Evolutionary conservation across 2,888 invertebrate species (phyloP).

Genomic region (Tetragonisca angustula): DNA sequence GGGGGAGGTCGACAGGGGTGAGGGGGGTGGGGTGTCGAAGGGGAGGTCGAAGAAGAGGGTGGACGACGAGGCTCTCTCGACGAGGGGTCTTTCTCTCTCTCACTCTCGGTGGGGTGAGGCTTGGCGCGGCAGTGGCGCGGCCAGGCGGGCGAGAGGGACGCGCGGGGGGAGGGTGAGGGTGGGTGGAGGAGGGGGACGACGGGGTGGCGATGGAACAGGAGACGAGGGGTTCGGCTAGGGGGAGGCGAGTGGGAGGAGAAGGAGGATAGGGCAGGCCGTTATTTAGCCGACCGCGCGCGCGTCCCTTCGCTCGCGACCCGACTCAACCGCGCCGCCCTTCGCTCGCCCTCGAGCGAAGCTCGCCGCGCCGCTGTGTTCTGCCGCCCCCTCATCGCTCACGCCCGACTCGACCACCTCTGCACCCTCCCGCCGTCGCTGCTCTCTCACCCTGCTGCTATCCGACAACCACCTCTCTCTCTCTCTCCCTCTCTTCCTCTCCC

Average conservation of each 20-base stretch:
- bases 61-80: slow-evolving; percentile 33
- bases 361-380: slow-evolving; percentile 62
- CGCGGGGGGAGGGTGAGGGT: slow-evolving; percentile 33
- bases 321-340: slow-evolving; percentile 72
- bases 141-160: slow-evolving; percentile 4
- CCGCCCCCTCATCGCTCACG: slow-evolving; percentile 70
- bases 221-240: slow-evolving; percentile 48
- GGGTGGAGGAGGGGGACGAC: slow-evolving; percentile 44
- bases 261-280: slow-evolving; percentile 79
- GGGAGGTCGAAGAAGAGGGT: slow-evolving; percentile 59
- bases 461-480: slow-evolving; percentile 33
- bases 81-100: too few species aligned
- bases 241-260: slow-evolving; percentile 76
- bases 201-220: slow-evolving; percentile 31
- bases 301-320: slow-evolving; percentile 80
- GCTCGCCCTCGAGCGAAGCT: slow-evolving; percentile 67
- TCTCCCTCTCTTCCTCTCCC: slow-evolving; percentile 19
- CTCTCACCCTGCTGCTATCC: slow-evolving; percentile 56
- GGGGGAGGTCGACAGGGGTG: slow-evolving; percentile 33
- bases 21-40: slow-evolving; percentile 20
- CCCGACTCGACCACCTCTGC: slow-evolving; percentile 69
- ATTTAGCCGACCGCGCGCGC: slow-evolving; percentile 79
- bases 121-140: slow-evolving; percentile 15
- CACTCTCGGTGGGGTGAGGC: not conserved
- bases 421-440: slow-evolving; percentile 56